These are phyloP conservation scores for Melipona beecheii DNA, from an alignment of 2,888 invertebrate species.

Conservation along the genomic window DNA sequence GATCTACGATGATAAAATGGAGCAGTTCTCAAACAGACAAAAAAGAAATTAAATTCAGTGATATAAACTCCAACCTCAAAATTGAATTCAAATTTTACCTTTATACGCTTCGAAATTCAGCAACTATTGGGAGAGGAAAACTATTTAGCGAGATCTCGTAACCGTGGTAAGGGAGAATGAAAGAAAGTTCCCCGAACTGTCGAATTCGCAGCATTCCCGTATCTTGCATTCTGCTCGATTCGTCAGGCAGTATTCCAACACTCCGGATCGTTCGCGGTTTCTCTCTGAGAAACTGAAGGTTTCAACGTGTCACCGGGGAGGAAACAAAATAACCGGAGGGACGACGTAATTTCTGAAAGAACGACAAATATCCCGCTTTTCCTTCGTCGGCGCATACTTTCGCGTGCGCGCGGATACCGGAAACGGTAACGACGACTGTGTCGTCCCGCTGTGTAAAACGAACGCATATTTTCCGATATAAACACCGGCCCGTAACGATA, in stretches of 20 bases:
- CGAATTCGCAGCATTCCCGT: background rate
- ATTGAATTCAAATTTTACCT: too few species aligned
- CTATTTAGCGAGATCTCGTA: background rate
- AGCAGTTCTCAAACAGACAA: too few species aligned
- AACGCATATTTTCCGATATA: conserved; percentile 43
- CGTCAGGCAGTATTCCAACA: background rate
- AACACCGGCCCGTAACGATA: conserved; percentile 40
- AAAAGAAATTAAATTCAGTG: too few species aligned
- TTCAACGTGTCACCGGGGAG: background rate
- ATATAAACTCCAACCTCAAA: too few species aligned
- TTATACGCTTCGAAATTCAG: too few species aligned
- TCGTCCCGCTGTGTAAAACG: conserved; percentile 4
- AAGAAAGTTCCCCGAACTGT: background rate
- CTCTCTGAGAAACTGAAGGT: background rate
- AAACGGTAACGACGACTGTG: conserved; percentile 15
- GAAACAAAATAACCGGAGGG: conserved; percentile 13
- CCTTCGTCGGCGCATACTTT: conserved; percentile 19
- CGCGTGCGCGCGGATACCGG: background rate
- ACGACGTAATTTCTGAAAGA: conserved; percentile 20
- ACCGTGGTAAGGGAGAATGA: background rate
- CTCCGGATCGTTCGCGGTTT: background rate
- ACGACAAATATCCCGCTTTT: conserved; percentile 27
- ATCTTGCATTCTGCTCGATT: background rate
- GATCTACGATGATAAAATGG: too few species aligned
- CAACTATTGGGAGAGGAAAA: too few species aligned